Conservation (phyloP, 2,113 vertebrate genomes). For the Eudyptes chrysolophus region DNA sequence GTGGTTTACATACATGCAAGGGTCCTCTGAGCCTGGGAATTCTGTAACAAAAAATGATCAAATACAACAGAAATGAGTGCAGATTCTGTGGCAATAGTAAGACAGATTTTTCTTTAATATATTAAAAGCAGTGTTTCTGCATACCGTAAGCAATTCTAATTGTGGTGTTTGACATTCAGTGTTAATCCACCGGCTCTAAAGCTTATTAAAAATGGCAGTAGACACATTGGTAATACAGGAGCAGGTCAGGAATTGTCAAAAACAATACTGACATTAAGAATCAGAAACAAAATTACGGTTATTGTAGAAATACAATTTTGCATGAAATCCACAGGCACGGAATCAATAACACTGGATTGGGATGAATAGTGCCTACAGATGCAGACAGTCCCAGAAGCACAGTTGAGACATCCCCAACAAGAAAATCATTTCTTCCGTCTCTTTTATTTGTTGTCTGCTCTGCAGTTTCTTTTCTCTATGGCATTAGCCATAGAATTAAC, state of each 20-base stretch:
- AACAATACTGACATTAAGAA: constrained; percentile 32
- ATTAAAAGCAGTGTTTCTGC: constrained; percentile 38
- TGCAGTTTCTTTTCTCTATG: not conserved
- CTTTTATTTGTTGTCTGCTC: constrained; percentile 52
- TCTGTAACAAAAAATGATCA: not conserved
- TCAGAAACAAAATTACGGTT: constrained; percentile 40
- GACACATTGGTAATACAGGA: not conserved
- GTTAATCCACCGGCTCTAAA: constrained; percentile 62
- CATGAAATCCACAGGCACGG: not conserved
- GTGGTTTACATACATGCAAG: not conserved
- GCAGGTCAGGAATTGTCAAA: constrained; percentile 27
- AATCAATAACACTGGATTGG: constrained; percentile 18
- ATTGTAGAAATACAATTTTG: constrained; percentile 37
- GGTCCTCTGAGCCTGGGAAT: not conserved
- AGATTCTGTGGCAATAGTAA: constrained; percentile 26
- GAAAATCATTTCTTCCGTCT: not conserved
- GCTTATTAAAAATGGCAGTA: constrained; percentile 67
- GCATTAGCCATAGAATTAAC: constrained; percentile 51
- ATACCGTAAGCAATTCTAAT: constrained; percentile 64
- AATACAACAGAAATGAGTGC: constrained; percentile 15
- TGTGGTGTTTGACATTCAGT: constrained; percentile 62
- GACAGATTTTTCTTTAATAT: not conserved
- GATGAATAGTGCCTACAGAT: not conserved
- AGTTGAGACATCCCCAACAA: not conserved
- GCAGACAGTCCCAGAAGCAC: not conserved